Conservation (phyloP, 2,113 vertebrate species). For the Mobula birostris region DNA sequence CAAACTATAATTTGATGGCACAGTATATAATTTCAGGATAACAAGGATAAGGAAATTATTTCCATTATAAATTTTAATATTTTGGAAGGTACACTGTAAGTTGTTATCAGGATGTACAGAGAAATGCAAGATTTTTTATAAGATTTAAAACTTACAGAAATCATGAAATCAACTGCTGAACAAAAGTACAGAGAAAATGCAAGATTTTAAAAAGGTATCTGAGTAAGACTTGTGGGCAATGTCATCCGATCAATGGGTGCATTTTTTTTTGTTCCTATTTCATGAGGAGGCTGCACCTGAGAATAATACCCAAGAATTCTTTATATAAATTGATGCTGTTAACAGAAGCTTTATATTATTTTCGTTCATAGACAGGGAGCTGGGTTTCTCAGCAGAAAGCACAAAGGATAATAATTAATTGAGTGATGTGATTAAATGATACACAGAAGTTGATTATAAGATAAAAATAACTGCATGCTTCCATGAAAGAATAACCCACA, state of each 20-base stretch:
- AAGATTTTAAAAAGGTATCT: neutral
- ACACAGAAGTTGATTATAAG: neutral
- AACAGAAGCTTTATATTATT: neutral
- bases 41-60: neutral
- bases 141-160: neutral
- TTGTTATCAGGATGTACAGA: neutral
- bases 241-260: neutral
- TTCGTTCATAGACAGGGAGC: neutral
- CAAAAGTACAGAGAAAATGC: neutral
- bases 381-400: neutral
- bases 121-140: neutral
- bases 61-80: neutral
- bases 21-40: neutral
- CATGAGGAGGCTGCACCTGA: neutral
- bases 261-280: neutral
- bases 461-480: neutral
- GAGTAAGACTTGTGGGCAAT: neutral
- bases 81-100: neutral
- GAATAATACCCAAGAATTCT: neutral
- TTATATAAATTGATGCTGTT: neutral
- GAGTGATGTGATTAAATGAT: neutral
- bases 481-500: neutral
- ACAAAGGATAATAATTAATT: neutral
- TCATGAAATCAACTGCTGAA: neutral
- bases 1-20: neutral